Evolutionary conservation across 1,140 invertebrate genomes (phyloP).

Genomic region (Calosoma granatense): DNA sequence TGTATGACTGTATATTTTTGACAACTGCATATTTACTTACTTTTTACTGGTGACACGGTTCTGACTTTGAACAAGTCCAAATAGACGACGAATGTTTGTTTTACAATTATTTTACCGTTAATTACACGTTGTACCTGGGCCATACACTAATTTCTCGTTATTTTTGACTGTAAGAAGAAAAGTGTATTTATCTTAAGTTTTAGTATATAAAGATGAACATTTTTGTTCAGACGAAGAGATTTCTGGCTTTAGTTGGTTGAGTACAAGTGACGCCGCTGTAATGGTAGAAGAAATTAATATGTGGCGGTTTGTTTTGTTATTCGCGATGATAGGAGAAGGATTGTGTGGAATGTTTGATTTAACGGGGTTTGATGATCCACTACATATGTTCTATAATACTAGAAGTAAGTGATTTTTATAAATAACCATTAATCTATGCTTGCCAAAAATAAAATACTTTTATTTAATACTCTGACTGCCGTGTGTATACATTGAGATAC

Average conservation of each 20-base stretch:
- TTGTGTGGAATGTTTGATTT: conserved; percentile 24
- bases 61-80: neutral
- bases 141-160: neutral
- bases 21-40: too few relatives aligned
- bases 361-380: conserved; percentile 27
- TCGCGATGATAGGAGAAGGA: neutral
- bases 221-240: too few relatives aligned
- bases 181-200: neutral
- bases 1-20: too few relatives aligned
- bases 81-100: neutral
- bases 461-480: too few relatives aligned
- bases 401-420: conserved; percentile 17
- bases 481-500: too few relatives aligned
- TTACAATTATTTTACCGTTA: neutral
- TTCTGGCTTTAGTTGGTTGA: too few relatives aligned
- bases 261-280: too few relatives aligned
- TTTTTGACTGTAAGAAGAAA: neutral
- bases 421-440: neutral
- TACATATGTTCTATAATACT: conserved; percentile 23
- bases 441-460: neutral
- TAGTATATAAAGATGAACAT: too few relatives aligned
- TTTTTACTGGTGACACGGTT: neutral
- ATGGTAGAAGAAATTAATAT: too few relatives aligned
- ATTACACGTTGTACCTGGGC: too few relatives aligned
- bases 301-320: conserved; percentile 14